phyloP scores from a whole-genome alignment of 2,113 vertebrate species.

The Lontra canadensis region DNA sequence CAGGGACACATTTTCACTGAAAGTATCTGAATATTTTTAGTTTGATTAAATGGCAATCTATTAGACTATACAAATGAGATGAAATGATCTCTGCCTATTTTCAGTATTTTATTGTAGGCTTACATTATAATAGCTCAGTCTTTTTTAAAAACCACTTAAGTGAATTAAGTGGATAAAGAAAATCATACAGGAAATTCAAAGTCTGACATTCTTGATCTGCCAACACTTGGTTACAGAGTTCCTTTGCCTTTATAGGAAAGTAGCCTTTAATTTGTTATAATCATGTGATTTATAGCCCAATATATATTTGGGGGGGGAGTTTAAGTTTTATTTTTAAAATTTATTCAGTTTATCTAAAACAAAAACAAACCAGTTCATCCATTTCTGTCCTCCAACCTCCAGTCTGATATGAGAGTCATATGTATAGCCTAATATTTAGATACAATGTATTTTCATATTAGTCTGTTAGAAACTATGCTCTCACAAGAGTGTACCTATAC shows the following conservation, averaged over 20 bases:
- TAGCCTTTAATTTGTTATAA: neutral
- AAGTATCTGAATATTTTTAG: constrained; percentile 21
- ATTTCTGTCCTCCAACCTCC: too few relatives aligned
- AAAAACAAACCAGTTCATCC: too few relatives aligned
- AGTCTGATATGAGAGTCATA: too few relatives aligned
- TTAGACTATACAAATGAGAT: constrained; percentile 25
- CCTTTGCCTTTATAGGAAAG: neutral
- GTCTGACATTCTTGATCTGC: constrained; percentile 27
- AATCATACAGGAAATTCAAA: constrained; percentile 55
- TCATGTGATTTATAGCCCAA: neutral
- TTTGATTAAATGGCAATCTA: constrained; percentile 46
- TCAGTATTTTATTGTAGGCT: constrained; percentile 7
- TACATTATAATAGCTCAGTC: neutral
- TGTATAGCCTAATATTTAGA: neutral
- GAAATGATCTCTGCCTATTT: constrained; percentile 37
- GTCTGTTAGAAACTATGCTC: neutral
- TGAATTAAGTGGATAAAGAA: constrained; percentile 51
- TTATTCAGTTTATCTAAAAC: too few relatives aligned
- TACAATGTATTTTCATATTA: constrained; percentile 18
- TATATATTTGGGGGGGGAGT: neutral
- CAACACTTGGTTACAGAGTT: neutral
- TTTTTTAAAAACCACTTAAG: constrained; percentile 15
- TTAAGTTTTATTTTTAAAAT: too few relatives aligned
- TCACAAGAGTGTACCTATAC: neutral
- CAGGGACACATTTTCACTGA: constrained; percentile 12